These are phyloP conservation scores for Petrosia ficiformis DNA, from an alignment of 37 sponge, comb jelly and placozoan genomes.

Conservation along the genomic window DNA sequence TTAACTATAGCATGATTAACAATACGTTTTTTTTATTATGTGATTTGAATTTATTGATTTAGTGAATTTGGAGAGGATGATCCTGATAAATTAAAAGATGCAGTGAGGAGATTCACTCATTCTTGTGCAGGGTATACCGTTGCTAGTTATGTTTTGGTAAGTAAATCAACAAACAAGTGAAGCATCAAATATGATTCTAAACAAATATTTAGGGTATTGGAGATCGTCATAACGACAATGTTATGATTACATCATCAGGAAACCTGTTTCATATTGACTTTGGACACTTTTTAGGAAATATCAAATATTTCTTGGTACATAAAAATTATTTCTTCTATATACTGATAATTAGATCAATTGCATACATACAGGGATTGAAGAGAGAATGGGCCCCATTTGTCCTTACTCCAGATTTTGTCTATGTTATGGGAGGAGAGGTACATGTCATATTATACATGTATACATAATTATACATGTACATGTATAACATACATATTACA, in stretches of 20 bases:
- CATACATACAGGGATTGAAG: conserved; percentile 63
- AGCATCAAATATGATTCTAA: neutral
- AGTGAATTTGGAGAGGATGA: conserved; percentile 67
- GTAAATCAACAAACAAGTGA: conserved; percentile 1
- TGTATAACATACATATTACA: too few relatives aligned
- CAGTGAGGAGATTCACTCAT: conserved; percentile 62
- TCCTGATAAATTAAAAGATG: conserved; percentile 54
- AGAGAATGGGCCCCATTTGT: conserved; percentile 96
- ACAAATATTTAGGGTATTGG: conserved; percentile 68
- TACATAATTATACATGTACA: too few relatives aligned
- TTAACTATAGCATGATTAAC: too few relatives aligned
- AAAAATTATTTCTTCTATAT: too few relatives aligned
- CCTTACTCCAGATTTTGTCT: conserved; percentile 92
- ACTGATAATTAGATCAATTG: too few relatives aligned
- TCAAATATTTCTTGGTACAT: conserved; percentile 78
- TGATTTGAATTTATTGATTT: neutral
- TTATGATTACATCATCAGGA: conserved; percentile 89
- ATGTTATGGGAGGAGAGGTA: conserved; percentile 89
- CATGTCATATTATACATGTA: neutral
- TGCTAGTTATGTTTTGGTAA: conserved; percentile 84
- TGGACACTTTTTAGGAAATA: conserved; percentile 97
- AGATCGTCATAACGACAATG: conserved; percentile 95
- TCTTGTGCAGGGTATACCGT: conserved; percentile 95
- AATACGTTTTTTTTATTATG: too few relatives aligned
- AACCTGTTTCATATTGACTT: conserved; percentile 97